Base-by-base conservation (phyloP, 2,888 invertebrate genomes). In the Chironomus tentans region DNA sequence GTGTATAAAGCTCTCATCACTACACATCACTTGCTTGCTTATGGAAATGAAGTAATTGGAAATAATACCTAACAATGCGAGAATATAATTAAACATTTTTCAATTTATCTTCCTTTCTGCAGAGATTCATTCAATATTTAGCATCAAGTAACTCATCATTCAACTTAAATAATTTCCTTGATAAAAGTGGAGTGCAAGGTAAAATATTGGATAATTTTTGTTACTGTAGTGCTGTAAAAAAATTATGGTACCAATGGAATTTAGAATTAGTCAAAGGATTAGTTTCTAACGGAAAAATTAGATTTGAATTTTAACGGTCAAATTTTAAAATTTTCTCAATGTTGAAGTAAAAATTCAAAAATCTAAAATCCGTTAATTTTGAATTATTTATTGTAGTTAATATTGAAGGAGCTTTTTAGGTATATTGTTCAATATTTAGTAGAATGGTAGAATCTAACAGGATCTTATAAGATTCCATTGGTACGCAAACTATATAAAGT, bases 111-210 rank as follows among this genome's bases (percentile, higher is more conserved):
- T 81, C 82, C 80, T 80, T 21, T 24, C 82, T 90, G 72, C 90
- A 98, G 98, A 92, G 99, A 84, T 99, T 99, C 86, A 98, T 98
- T 84, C 99, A 99, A 87, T 99, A 98, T 87, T 88, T 99, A 87
- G 99, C 99, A 78, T 99, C 98, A 81, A 98, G 97, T 88, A 99
- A 98, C 88, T 97, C 98, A 84, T 95, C 96, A 81, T 98, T 99
- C 89, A 97, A 98, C 87, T 91, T 99, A 83, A 94, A 93, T 86
- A 95, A 92, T 88, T 99, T 98, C 86, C 88, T 97, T 85, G 99
- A 99, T 86, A 98, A 98, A 88, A 93, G 94, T 81, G 95, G 95
- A 82, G 94, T 97, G 76, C 97, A 98, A 92, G 98, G 98, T 97
- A 89, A 88, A 80, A 15, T 56, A 56, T 56, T 1, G 56, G 0